Percentiles rank a stretch among this genome's conserved stretches.
Evolutionary conservation across 2,888 invertebrate species (phyloP).

Genomic region (Quadriops clusia): DNA sequence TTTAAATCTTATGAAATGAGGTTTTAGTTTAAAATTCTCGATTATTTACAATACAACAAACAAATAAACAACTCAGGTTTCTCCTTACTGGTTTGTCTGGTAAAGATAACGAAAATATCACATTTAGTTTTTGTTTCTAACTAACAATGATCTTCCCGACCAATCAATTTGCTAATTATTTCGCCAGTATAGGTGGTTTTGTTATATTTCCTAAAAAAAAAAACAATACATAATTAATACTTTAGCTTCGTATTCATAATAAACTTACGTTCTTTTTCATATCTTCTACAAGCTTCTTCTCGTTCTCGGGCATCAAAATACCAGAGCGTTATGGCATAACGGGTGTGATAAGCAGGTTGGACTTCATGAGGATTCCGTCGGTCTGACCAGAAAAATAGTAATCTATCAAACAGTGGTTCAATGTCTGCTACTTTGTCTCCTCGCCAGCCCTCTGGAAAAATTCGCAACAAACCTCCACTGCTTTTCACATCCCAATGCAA

Average conservation of each 20-base stretch:
- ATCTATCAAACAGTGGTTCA: constrained; percentile 83
- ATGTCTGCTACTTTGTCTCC: constrained; percentile 74
- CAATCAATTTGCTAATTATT: constrained; percentile 10
- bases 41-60: too few species aligned
- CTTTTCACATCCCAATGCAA: constrained; percentile 80
- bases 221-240: constrained; percentile 7
- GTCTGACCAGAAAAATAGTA: constrained; percentile 97
- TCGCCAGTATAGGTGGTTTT: constrained; percentile 5
- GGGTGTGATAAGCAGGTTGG: constrained; percentile 76
- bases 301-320: constrained; percentile 80
- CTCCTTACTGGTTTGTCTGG: too few species aligned
- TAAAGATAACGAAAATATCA: too few species aligned
- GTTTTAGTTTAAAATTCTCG: too few species aligned
- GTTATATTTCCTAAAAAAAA: constrained; percentile 10
- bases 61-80: too few species aligned
- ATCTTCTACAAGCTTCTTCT: constrained; percentile 53
- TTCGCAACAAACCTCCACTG: constrained; percentile 78
- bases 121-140: too few species aligned
- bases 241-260: constrained; percentile 4
- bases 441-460: constrained; percentile 75
- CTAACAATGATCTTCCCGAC: too few species aligned
- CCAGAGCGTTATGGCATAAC: constrained; percentile 88
- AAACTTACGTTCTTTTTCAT: constrained; percentile 41
- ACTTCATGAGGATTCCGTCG: constrained; percentile 95
- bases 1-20: too few species aligned